Conservation (phyloP, 2,888 invertebrate species). For the Pandemis corylana region DNA sequence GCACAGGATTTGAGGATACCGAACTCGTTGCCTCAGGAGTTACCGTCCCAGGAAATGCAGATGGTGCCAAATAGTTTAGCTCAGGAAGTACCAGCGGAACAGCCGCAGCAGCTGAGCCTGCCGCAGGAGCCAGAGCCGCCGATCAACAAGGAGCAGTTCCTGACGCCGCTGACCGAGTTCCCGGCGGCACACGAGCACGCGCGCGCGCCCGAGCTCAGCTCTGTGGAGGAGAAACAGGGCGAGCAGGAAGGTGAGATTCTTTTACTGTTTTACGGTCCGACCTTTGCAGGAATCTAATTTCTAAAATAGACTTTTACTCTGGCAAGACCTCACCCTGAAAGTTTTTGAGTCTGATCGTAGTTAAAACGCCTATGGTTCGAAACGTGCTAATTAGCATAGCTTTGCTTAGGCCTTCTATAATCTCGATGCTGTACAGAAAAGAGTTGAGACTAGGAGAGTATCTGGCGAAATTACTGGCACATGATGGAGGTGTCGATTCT, state of each 20-base stretch:
- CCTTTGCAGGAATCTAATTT: no score
- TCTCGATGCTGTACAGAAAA: no score
- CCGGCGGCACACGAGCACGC: constrained; percentile 68
- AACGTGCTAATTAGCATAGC: no score
- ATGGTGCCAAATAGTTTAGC: constrained; percentile 34
- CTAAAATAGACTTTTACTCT: no score
- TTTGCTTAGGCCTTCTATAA: no score
- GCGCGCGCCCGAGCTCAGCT: constrained; percentile 70
- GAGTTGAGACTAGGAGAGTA: no score
- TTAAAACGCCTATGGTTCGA: no score
- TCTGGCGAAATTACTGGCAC: no score
- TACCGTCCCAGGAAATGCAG: constrained; percentile 43
- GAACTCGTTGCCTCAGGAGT: constrained; percentile 2
- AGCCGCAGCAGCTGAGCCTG: constrained; percentile 67
- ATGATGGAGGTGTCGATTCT: no score
- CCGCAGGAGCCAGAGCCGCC: constrained; percentile 61
- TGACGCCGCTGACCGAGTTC: constrained; percentile 77
- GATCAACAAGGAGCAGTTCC: constrained; percentile 74
- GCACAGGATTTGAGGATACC: background rate
- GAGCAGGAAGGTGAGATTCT: constrained; percentile 69
- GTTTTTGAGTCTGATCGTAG: no score
- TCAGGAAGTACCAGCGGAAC: constrained; percentile 44
- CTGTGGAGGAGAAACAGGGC: constrained; percentile 74
- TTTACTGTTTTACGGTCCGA: background rate
- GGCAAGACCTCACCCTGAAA: no score